These are phyloP conservation scores for Cenopis cana DNA, from an alignment of 2,888 invertebrate genomes.

Conservation along the genomic window DNA sequence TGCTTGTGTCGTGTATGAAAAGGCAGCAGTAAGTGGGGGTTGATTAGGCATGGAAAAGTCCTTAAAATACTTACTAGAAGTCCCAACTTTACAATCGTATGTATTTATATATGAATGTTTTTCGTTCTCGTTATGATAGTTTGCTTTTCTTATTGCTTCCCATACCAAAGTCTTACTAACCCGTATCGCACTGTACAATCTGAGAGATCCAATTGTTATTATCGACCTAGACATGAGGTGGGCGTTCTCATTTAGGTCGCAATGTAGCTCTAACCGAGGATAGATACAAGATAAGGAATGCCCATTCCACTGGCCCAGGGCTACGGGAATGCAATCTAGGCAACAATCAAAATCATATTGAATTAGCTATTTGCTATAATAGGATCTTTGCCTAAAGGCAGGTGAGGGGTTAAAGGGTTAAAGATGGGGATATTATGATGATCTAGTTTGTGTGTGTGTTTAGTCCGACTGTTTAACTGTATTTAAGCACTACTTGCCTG, in stretches of 20 bases:
- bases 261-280: constrained; percentile 12
- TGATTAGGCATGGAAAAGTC: neutral
- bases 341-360: constrained; percentile 41
- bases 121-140: neutral
- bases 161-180: constrained; percentile 15
- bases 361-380: constrained; percentile 42
- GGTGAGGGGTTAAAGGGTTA: constrained; percentile 39
- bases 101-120: no score
- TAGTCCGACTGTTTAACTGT: neutral
- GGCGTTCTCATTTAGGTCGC: constrained; percentile 35
- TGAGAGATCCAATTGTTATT: constrained; percentile 32
- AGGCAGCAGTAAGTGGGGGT: constrained; percentile 19
- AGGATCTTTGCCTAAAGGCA: constrained; percentile 32
- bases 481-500: neutral
- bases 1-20: constrained; percentile 33
- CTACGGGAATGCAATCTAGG: constrained; percentile 41
- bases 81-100: no score
- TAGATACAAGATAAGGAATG: constrained; percentile 40
- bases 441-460: neutral
- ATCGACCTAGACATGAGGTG: constrained; percentile 37
- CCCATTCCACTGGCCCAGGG: constrained; percentile 22
- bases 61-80: no score
- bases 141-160: neutral
- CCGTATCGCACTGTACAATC: constrained; percentile 26
- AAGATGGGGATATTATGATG: constrained; percentile 9